Percentiles rank a stretch among this genome's conserved stretches.
phyloP scores from a whole-genome alignment of 2,888 invertebrate species.

The Polymixis lichenea region DNA sequence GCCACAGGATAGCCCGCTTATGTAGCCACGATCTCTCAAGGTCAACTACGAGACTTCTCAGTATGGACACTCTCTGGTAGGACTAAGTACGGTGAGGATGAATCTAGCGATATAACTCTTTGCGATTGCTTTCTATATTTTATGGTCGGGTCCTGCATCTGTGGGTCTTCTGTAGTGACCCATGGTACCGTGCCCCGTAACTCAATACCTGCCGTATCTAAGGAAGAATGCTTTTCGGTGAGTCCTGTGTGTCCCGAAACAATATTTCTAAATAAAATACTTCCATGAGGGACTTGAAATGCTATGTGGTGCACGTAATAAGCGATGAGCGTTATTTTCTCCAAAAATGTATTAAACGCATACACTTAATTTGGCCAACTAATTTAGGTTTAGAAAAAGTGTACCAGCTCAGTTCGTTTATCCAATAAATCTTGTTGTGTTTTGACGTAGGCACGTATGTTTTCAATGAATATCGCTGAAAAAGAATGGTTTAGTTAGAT shows the following conservation, averaged over 20 bases:
- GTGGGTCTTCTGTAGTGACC: slow-evolving; percentile 17
- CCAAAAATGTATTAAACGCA: rapidly evolving
- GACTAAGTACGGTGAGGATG: neutral
- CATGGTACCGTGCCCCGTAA: slow-evolving; percentile 58
- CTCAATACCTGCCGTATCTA: slow-evolving; percentile 78
- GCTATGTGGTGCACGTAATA: slow-evolving; percentile 56
- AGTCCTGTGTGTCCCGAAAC: slow-evolving; percentile 81
- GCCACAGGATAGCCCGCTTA: too few relatives aligned
- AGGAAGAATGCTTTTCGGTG: slow-evolving; percentile 76
- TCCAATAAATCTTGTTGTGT: too few relatives aligned
- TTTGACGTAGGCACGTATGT: neutral
- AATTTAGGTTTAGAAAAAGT: neutral
- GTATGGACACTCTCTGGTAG: neutral
- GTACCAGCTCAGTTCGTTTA: rapidly evolving
- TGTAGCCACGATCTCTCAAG: too few relatives aligned
- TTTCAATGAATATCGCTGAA: neutral
- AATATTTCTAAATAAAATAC: slow-evolving; percentile 88
- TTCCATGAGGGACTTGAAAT: slow-evolving; percentile 74
- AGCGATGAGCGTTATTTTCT: slow-evolving; percentile 7
- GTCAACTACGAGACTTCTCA: neutral
- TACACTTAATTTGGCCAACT: neutral
- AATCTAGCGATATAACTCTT: neutral
- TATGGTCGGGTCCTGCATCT: neutral
- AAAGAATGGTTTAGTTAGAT: neutral
- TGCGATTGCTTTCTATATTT: neutral